Evolutionary conservation across 1,140 invertebrate species (phyloP).

Genomic region (Tetranychus urticae): DNA sequence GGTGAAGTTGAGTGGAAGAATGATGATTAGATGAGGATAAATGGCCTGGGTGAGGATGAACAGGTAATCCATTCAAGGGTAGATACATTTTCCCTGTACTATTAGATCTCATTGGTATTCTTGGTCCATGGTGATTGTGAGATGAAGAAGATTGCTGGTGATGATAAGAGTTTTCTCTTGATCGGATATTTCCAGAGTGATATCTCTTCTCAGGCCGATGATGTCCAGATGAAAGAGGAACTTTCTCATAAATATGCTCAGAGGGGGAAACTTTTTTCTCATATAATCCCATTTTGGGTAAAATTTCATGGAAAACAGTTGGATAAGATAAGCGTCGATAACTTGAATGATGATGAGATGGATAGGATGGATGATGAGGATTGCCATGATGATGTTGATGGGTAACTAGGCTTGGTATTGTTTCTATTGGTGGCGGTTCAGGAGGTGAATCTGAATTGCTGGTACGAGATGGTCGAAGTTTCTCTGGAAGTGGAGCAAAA

Average conservation of each 20-base stretch:
- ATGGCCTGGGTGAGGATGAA: neutral
- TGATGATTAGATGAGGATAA: neutral
- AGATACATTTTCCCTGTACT: slow-evolving; percentile 3
- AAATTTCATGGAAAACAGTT: neutral
- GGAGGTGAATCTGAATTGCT: slow-evolving; percentile 22
- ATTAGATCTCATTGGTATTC: neutral
- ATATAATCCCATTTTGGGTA: neutral
- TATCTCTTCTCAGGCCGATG: neutral
- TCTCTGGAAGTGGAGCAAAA: slow-evolving; percentile 48
- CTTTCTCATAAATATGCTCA: slow-evolving; percentile 11
- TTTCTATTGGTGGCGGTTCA: slow-evolving; percentile 67
- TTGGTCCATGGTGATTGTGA: neutral
- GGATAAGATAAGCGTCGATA: neutral
- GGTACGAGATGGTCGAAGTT: slow-evolving; percentile 2
- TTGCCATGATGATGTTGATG: neutral
- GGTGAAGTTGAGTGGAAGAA: neutral
- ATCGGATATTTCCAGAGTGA: neutral
- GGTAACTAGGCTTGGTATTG: slow-evolving; percentile 34
- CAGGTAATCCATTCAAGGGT: neutral
- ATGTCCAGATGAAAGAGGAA: neutral
- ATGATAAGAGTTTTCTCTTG: neutral
- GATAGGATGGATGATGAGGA: neutral
- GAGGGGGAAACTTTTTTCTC: neutral
- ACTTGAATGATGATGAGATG: neutral
- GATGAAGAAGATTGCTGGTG: neutral